A percentile compares a stretch with the other conserved stretches of the same genome.
Evolutionary conservation across 2,888 invertebrate genomes (phyloP).

Genomic region (Drosophila phalerata): DNA sequence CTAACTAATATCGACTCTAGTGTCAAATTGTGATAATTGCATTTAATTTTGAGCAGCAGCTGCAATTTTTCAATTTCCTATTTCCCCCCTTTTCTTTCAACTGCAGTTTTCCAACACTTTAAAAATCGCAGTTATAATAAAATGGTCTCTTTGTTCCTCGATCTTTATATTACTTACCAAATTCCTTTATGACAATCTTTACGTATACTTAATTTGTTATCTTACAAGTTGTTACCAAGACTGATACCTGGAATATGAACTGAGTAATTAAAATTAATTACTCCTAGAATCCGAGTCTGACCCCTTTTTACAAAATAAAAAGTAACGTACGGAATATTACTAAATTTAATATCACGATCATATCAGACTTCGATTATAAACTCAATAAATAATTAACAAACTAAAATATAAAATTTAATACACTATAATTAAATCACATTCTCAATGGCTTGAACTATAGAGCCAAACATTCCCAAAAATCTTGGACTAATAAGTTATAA

Average conservation of each 20-base stretch:
- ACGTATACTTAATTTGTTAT: slow-evolving; percentile 9
- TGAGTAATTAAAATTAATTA: neutral
- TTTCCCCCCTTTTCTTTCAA: neutral
- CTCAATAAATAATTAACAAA: too few relatives aligned
- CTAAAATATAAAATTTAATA: too few relatives aligned
- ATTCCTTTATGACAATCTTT: neutral
- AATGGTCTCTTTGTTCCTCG: too few relatives aligned
- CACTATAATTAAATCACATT: neutral
- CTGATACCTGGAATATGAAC: neutral
- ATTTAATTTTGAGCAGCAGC: slow-evolving; percentile 23
- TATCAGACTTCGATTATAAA: neutral
- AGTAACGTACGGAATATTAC: too few relatives aligned
- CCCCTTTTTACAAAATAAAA: too few relatives aligned
- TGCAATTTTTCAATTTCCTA: slow-evolving; percentile 16
- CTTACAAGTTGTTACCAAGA: neutral
- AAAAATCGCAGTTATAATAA: neutral
- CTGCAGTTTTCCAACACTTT: neutral
- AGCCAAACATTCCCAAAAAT: too few relatives aligned
- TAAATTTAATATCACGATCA: too few relatives aligned
- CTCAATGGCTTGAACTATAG: too few relatives aligned
- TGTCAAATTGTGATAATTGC: slow-evolving; percentile 48
- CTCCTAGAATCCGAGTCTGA: neutral
- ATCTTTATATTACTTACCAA: too few relatives aligned
- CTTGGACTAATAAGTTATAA: neutral
- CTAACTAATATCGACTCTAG: slow-evolving; percentile 37